These are phyloP conservation scores for Cryptoblepharus egeriae DNA, from an alignment of 2,797 vertebrate species.

Conservation along the genomic window DNA sequence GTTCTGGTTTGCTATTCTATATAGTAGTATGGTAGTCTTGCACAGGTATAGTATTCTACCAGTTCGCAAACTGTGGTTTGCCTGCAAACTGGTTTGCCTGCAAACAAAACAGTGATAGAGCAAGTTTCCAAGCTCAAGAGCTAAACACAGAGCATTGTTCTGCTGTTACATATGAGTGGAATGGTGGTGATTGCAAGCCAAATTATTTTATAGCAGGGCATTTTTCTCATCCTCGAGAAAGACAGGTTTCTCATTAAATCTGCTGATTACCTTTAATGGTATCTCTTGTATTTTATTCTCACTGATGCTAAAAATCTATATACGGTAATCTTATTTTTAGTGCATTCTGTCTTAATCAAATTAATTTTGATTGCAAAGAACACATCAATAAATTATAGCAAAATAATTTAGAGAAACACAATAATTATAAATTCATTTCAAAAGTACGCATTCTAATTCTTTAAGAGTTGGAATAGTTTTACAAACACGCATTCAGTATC, in stretches of 20 bases:
- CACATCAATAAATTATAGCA: conserved; percentile 52
- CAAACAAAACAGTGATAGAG: neutral
- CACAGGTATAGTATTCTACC: too few species aligned
- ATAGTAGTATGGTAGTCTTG: too few species aligned
- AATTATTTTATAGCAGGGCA: neutral
- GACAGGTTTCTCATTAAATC: neutral
- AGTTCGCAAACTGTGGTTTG: too few species aligned
- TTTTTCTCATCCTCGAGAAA: conserved; percentile 7
- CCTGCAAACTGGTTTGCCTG: neutral
- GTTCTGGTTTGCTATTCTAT: too few species aligned
- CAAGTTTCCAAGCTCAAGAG: neutral
- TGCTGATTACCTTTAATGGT: neutral
- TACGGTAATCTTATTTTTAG: conserved; percentile 7
- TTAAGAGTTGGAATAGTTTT: neutral
- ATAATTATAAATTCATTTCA: conserved; percentile 50
- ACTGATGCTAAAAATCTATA: neutral
- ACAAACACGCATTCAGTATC: neutral
- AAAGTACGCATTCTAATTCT: conserved; percentile 41
- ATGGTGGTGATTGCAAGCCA: too few species aligned
- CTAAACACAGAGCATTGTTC: neutral
- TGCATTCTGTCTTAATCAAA: neutral
- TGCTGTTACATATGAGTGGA: neutral
- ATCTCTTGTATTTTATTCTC: neutral
- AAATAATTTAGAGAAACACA: conserved; percentile 60
- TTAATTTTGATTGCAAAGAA: conserved; percentile 49